Percentiles rank a stretch among this genome's conserved stretches.
These are phyloP conservation scores for Buphagus erythrorhynchus DNA, from an alignment of 2,797 vertebrate genomes.

Conservation along the genomic window DNA sequence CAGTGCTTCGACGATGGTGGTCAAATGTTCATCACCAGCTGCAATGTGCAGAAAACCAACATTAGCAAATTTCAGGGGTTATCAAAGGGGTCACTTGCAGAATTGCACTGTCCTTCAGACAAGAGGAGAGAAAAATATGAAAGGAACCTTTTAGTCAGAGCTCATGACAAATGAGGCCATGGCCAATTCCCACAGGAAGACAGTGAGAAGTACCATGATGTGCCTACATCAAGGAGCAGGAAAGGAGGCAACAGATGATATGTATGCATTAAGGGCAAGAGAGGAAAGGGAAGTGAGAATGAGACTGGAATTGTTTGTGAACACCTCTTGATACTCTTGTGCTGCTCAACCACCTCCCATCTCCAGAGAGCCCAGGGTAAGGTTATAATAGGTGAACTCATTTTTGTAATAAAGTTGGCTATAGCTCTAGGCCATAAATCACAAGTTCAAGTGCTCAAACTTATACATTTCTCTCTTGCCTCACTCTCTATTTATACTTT, in stretches of 20 bases:
- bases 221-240: slow-evolving; percentile 22
- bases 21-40: not conserved
- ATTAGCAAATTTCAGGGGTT: not conserved
- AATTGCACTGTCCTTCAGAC: not conserved
- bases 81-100: not conserved
- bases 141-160: slow-evolving; percentile 5
- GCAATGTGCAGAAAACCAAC: not conserved
- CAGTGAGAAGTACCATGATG: not conserved
- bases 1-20: not conserved
- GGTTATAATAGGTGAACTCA: slow-evolving; percentile 73
- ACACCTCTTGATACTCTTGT: slow-evolving; percentile 41
- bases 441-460: slow-evolving; percentile 63
- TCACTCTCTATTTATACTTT: slow-evolving; percentile 70
- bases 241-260: slow-evolving; percentile 30
- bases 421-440: slow-evolving; percentile 75
- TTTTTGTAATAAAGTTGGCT: slow-evolving; percentile 78
- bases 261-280: not conserved
- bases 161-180: not conserved
- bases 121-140: not conserved
- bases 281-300: slow-evolving; percentile 18
- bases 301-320: slow-evolving; percentile 58
- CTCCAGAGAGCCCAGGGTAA: slow-evolving; percentile 57
- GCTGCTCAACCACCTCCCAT: slow-evolving; percentile 37
- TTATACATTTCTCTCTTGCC: slow-evolving; percentile 53
- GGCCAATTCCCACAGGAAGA: slow-evolving; percentile 13